phyloP scores from a whole-genome alignment of 2,888 invertebrate genomes.

The Drymonia ruficornis region DNA sequence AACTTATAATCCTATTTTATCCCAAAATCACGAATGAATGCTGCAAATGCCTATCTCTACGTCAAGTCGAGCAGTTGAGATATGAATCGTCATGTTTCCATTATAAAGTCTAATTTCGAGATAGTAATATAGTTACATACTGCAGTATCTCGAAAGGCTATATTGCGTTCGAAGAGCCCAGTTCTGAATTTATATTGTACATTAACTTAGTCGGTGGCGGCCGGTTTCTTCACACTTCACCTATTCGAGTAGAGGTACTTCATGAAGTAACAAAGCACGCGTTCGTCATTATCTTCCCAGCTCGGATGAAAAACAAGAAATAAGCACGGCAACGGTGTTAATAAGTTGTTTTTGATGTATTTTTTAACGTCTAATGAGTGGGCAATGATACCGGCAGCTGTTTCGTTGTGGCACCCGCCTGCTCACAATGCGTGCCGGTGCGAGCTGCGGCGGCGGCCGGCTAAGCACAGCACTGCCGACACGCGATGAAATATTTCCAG shows the following conservation, averaged over 20 bases:
- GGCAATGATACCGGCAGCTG: slow-evolving; percentile 58
- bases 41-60: no score
- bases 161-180: slow-evolving; percentile 52
- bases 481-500: slow-evolving; percentile 40
- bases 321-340: slow-evolving; percentile 58
- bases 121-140: slow-evolving; percentile 49
- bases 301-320: slow-evolving; percentile 52
- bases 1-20: no score
- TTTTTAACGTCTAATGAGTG: slow-evolving; percentile 60
- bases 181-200: slow-evolving; percentile 71
- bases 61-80: no score
- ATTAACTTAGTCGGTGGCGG: slow-evolving; percentile 60
- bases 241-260: slow-evolving; percentile 49
- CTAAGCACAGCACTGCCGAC: slow-evolving; percentile 30
- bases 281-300: slow-evolving; percentile 55
- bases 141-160: slow-evolving; percentile 44
- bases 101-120: slow-evolving; percentile 50
- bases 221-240: slow-evolving; percentile 52
- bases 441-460: slow-evolving; percentile 31
- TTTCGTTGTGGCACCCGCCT: slow-evolving; percentile 56
- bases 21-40: no score
- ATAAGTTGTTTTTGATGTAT: slow-evolving; percentile 61
- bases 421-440: slow-evolving; percentile 65
- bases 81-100: slow-evolving; percentile 31
- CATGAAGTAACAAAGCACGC: slow-evolving; percentile 55